Percentiles rank a stretch among this genome's conserved stretches.
Conservation (phyloP, 30 jellyfish, hydroid and myxozoan genomes). For the Chironex yamaguchii region DNA sequence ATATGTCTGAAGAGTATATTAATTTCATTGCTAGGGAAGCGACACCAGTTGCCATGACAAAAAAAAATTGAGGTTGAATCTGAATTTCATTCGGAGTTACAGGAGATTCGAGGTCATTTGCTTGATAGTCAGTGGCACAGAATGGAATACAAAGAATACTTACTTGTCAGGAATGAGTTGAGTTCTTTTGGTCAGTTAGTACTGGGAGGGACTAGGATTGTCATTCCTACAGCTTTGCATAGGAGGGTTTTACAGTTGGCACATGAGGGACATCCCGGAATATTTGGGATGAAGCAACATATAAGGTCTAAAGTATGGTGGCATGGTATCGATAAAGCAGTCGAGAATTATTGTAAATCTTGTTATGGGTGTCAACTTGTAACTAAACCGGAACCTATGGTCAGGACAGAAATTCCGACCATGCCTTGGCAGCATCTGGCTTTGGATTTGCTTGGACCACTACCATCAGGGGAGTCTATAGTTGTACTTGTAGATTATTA, state of each 20-base stretch:
- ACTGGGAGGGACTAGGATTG: constrained; percentile 51
- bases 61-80: constrained; percentile 34
- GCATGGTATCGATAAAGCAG: constrained; percentile 65
- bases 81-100: constrained; percentile 25
- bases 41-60: constrained; percentile 51
- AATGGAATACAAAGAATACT: constrained; percentile 2
- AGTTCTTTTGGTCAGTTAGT: constrained; percentile 24
- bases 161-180: constrained; percentile 47
- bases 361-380: constrained; percentile 55
- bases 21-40: constrained; percentile 55
- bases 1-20: constrained; percentile 68
- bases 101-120: background rate
- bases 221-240: constrained; percentile 23
- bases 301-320: constrained; percentile 68
- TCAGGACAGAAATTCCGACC: constrained; percentile 52
- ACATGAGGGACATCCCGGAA: constrained; percentile 70
- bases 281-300: constrained; percentile 28
- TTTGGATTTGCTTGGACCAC: constrained; percentile 59
- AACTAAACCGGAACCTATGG: constrained; percentile 58
- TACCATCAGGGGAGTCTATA: constrained; percentile 53
- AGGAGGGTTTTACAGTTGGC: constrained; percentile 40
- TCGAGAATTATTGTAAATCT: constrained; percentile 32
- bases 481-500: constrained; percentile 28
- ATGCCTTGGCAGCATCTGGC: constrained; percentile 61
- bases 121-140: no score